These are phyloP conservation scores for Pollenia griseotomentosa DNA, from an alignment of 2,888 invertebrate species.

Conservation along the genomic window DNA sequence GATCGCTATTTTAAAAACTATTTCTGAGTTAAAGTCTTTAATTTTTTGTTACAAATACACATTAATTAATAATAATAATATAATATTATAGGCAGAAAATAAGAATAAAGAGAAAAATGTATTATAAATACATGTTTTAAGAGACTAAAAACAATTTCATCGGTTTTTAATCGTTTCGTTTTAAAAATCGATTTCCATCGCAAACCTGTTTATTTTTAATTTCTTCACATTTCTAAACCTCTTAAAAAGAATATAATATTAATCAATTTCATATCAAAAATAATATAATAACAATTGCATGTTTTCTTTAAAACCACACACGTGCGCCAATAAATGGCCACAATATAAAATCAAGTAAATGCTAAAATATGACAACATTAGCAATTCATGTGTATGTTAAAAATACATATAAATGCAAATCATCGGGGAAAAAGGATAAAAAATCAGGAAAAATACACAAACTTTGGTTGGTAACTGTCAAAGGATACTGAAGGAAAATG, in stretches of 20 bases:
- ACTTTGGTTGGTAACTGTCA: conserved; percentile 10
- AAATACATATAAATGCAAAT: conserved; percentile 45
- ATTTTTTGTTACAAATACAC: no score
- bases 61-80: no score
- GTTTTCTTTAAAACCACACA: background rate
- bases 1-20: background rate
- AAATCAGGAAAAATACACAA: conserved; percentile 3
- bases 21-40: background rate
- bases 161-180: no score
- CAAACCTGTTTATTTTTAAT: no score
- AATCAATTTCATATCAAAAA: no score
- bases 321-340: background rate
- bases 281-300: background rate
- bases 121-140: no score
- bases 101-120: no score
- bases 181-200: no score
- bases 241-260: background rate
- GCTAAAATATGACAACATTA: conserved; percentile 4
- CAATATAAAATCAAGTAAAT: conserved; percentile 16
- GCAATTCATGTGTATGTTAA: conserved; percentile 29
- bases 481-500: background rate
- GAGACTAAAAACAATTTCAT: no score
- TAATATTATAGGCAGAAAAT: no score
- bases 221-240: background rate
- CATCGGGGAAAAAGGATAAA: background rate